Conservation (phyloP, 1,140 invertebrate species). For the Mizuhopecten yessoensis region DNA sequence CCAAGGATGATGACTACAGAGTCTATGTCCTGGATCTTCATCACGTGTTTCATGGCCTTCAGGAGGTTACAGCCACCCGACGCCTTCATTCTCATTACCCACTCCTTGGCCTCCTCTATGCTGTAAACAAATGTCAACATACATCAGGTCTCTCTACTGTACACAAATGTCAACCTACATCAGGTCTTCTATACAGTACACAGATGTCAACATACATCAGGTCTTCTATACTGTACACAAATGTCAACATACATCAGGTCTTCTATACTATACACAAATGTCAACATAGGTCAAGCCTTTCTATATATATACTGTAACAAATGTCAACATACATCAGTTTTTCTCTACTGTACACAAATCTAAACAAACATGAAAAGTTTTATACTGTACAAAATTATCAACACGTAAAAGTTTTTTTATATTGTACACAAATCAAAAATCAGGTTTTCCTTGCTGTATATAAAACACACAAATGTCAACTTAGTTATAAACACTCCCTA, state of each 20-base stretch:
- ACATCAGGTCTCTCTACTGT: too few species aligned
- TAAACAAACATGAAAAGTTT: too few species aligned
- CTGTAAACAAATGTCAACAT: conserved; percentile 67
- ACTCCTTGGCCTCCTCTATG: conserved; percentile 81
- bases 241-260: too few species aligned
- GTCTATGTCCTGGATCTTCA: conserved; percentile 80
- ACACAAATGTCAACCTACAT: background rate
- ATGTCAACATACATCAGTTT: too few species aligned
- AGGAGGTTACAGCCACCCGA: conserved; percentile 82
- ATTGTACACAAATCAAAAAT: too few species aligned
- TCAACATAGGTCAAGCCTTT: too few species aligned
- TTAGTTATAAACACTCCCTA: background rate
- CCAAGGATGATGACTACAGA: conserved; percentile 80
- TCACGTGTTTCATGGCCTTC: conserved; percentile 81
- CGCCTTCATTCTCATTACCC: conserved; percentile 75
- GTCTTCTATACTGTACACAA: background rate
- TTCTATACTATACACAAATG: background rate
- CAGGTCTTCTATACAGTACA: too few species aligned
- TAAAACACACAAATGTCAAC: too few species aligned
- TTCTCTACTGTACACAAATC: too few species aligned
- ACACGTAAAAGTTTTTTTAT: background rate
- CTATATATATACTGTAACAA: too few species aligned
- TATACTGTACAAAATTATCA: background rate
- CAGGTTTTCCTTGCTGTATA: too few species aligned
- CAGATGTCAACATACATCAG: background rate